These are phyloP conservation scores for Pseudomyrmex cubaensis DNA, from an alignment of 1,140 invertebrate genomes.

Conservation along the genomic window DNA sequence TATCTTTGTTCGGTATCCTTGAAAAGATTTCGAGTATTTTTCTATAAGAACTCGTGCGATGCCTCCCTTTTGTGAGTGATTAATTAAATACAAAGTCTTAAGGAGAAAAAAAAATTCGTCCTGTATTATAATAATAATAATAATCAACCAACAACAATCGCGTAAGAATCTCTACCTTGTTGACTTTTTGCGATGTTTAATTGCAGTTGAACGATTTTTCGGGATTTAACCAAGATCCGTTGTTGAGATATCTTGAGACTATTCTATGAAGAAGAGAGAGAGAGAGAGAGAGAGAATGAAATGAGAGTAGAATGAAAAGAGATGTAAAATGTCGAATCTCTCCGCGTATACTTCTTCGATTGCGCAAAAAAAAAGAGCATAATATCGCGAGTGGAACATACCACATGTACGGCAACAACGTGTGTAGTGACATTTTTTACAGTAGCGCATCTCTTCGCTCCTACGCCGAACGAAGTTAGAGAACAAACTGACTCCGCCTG, in stretches of 20 bases:
- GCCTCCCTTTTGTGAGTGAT: conserved; percentile 16
- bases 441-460: background rate
- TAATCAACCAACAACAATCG: conserved; percentile 32
- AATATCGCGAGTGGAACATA: too few species aligned
- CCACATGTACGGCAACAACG: too few species aligned
- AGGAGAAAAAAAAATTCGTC: conserved; percentile 10
- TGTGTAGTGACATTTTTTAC: too few species aligned
- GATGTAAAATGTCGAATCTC: background rate
- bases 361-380: background rate
- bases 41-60: conserved; percentile 39
- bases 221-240: conserved; percentile 38
- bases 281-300: background rate
- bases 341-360: conserved; percentile 21
- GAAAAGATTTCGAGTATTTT: conserved; percentile 37
- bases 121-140: conserved; percentile 8
- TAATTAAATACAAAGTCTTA: conserved; percentile 5
- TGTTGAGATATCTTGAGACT: conserved; percentile 48
- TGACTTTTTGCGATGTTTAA: conserved; percentile 47
- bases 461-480: background rate
- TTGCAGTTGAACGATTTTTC: conserved; percentile 37
- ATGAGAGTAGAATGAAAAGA: too few species aligned
- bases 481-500: background rate
- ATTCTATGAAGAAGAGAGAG: background rate
- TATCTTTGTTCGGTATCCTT: conserved; percentile 18
- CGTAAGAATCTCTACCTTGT: conserved; percentile 50